Conservation (phyloP, 2,888 invertebrate species). For the Chymomyza amoena region DNA sequence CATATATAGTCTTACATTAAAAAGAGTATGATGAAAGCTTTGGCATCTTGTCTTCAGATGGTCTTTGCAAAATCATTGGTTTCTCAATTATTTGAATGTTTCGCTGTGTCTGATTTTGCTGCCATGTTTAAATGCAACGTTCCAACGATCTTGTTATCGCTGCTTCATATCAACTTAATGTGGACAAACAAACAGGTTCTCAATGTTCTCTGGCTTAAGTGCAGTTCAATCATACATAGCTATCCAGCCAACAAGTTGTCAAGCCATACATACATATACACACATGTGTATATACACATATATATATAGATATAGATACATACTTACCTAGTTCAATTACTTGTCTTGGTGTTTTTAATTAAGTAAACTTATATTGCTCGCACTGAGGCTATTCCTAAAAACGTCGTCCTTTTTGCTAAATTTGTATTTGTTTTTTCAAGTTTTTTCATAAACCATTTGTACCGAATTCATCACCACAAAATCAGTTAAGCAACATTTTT, state of each 20-base stretch:
- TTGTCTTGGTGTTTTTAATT: neutral
- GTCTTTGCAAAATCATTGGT: neutral
- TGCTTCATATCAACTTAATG: constrained; percentile 66
- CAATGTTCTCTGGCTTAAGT: constrained; percentile 32
- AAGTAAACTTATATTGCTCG: neutral
- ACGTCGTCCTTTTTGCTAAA: neutral
- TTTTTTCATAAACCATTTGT: too few relatives aligned
- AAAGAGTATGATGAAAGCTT: too few relatives aligned
- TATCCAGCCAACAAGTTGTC: neutral
- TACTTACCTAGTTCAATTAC: neutral
- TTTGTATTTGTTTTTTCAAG: too few relatives aligned
- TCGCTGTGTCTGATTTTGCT: constrained; percentile 70
- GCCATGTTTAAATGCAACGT: constrained; percentile 52
- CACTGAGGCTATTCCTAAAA: neutral
- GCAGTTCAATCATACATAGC: constrained; percentile 63
- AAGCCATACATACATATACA: neutral
- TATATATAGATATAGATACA: too few relatives aligned
- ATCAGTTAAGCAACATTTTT: neutral
- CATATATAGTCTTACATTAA: too few relatives aligned
- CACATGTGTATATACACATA: too few relatives aligned
- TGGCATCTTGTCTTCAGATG: neutral
- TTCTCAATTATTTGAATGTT: constrained; percentile 68
- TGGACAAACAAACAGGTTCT: constrained; percentile 67
- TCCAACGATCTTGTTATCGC: constrained; percentile 65
- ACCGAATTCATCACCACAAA: too few relatives aligned